Evolutionary conservation across 2,113 vertebrate species (phyloP).

Genomic region (Tupaia tana): DNA sequence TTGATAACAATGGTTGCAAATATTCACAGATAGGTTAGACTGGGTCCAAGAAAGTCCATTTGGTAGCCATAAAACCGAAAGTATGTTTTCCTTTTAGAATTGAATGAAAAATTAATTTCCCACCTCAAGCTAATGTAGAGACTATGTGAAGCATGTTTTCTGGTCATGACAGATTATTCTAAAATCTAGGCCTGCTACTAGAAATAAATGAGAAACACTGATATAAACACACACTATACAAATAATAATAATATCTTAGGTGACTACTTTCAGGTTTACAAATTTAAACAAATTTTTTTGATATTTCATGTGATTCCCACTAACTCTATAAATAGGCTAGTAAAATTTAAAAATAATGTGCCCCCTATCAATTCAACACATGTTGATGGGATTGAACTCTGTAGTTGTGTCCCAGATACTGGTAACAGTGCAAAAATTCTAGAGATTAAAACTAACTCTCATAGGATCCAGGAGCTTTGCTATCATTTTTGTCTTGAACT

Average conservation of each 20-base stretch:
- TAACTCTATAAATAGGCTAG: background rate
- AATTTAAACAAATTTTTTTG: background rate
- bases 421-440: background rate
- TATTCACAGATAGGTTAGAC: background rate
- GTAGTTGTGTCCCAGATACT: background rate
- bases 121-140: constrained; percentile 6
- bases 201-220: background rate
- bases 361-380: background rate
- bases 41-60: background rate
- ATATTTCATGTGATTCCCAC: background rate
- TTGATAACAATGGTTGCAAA: background rate
- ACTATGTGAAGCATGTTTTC: background rate
- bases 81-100: background rate
- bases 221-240: background rate
- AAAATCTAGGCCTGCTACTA: constrained; percentile 4
- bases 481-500: background rate
- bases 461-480: background rate
- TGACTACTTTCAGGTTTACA: background rate
- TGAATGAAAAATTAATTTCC: background rate
- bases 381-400: fast-evolving
- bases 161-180: background rate
- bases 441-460: background rate
- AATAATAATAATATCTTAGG: background rate
- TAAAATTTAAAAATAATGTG: background rate
- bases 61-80: background rate